Conservation (phyloP, 1,140 invertebrate genomes). For the Orius insidiosus region DNA sequence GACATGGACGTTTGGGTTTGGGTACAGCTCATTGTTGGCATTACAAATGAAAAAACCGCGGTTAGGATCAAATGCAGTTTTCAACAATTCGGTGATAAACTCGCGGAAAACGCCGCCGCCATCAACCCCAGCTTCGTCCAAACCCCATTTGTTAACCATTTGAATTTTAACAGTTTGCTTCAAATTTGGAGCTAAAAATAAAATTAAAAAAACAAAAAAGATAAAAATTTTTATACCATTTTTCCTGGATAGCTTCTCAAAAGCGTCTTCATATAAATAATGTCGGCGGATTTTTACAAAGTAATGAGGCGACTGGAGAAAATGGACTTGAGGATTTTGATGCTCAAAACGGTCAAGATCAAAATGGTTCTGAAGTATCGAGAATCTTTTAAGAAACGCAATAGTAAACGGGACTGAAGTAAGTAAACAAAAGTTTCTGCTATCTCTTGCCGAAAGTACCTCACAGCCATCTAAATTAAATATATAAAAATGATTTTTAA, state of each 20-base stretch:
- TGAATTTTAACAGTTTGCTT: slow-evolving; percentile 73
- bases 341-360: slow-evolving; percentile 51
- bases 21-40: slow-evolving; percentile 83
- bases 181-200: slow-evolving; percentile 58
- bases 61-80: slow-evolving; percentile 93
- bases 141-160: slow-evolving; percentile 71
- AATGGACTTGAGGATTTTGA: slow-evolving; percentile 52
- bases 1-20: slow-evolving; percentile 77
- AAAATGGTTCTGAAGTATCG: slow-evolving; percentile 63
- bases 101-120: slow-evolving; percentile 88
- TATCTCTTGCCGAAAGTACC: slow-evolving; percentile 21
- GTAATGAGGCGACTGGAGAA: slow-evolving; percentile 57
- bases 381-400: slow-evolving; percentile 71
- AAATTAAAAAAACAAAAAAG: slow-evolving; percentile 1
- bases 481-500: slow-evolving; percentile 7
- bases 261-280: slow-evolving; percentile 94
- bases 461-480: slow-evolving; percentile 31
- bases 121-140: slow-evolving; percentile 91
- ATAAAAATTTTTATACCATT: slow-evolving; percentile 44
- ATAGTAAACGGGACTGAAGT: slow-evolving; percentile 73
- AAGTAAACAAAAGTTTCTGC: background rate
- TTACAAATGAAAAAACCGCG: slow-evolving; percentile 85
- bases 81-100: slow-evolving; percentile 77
- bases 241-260: slow-evolving; percentile 76
- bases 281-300: slow-evolving; percentile 68